phyloP scores from a whole-genome alignment of 35 echinoderm and acorn worm genomes.

The Amphiura filiformis region DNA sequence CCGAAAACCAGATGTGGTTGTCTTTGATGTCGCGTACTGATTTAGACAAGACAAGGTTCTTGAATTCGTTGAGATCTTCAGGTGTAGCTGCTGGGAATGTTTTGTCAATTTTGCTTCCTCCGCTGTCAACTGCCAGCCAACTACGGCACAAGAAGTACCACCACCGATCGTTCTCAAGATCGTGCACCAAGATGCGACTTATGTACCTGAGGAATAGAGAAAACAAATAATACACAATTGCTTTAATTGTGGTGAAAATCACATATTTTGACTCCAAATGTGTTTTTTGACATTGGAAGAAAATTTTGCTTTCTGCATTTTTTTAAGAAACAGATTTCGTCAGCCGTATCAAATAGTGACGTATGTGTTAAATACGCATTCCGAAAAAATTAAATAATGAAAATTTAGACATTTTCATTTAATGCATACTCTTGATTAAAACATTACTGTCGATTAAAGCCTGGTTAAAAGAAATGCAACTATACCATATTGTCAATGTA shows the following conservation, averaged over 20 bases:
- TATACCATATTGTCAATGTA: too few species aligned
- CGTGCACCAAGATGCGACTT: constrained; percentile 84
- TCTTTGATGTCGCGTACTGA: constrained; percentile 77
- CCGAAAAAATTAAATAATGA: too few species aligned
- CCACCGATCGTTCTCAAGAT: constrained; percentile 65
- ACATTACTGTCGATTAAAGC: too few species aligned
- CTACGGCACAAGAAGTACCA: constrained; percentile 97
- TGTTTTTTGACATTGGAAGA: too few species aligned
- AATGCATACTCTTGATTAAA: too few species aligned
- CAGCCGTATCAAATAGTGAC: too few species aligned
- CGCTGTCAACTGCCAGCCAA: constrained; percentile 77
- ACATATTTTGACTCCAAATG: too few species aligned
- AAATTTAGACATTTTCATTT: too few species aligned
- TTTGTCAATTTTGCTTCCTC: constrained; percentile 51
- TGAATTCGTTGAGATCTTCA: constrained; percentile 72
- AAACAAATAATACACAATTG: constrained; percentile 17
- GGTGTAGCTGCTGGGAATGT: constrained; percentile 48
- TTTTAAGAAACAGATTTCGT: not conserved
- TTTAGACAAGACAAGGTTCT: constrained; percentile 67
- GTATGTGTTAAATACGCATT: too few species aligned
- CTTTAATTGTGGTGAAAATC: too few species aligned
- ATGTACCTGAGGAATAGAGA: constrained; percentile 60
- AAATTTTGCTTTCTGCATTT: too few species aligned
- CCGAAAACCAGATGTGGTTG: constrained; percentile 88
- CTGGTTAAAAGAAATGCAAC: too few species aligned